Percentiles rank a stretch among this genome's conserved stretches.
These are phyloP conservation scores for Cheiracanthium punctorium DNA, from an alignment of 2,888 invertebrate species.

Conservation along the genomic window DNA sequence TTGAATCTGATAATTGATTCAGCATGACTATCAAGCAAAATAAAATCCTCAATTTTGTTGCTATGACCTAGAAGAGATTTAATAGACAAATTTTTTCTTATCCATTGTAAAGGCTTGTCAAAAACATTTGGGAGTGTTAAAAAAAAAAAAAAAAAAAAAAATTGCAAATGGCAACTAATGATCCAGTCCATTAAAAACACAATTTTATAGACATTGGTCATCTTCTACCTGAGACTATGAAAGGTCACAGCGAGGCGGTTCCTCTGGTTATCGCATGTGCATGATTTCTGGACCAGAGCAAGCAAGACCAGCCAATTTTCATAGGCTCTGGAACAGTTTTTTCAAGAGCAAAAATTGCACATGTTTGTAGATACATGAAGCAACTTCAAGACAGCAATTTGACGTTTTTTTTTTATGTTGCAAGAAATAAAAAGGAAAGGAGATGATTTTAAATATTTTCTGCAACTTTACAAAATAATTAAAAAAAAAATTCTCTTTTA, in stretches of 20 bases:
- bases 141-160: not conserved
- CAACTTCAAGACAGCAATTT: not conserved
- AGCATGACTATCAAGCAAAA: not conserved
- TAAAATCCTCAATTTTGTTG: no score
- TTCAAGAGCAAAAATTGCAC: not conserved
- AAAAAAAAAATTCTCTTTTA: no score
- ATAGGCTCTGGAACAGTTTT: not conserved
- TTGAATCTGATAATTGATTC: not conserved
- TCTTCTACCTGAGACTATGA: not conserved
- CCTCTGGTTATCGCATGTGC: not conserved
- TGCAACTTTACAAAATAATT: not conserved
- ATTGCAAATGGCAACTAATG: not conserved
- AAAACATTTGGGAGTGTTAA: not conserved
- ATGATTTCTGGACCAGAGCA: not conserved
- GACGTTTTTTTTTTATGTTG: not conserved
- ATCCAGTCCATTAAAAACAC: not conserved
- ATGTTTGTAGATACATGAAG: not conserved
- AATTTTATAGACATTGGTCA: slow-evolving; percentile 1
- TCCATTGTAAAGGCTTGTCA: not conserved
- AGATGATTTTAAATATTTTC: not conserved
- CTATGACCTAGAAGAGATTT: no score
- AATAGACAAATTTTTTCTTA: not conserved
- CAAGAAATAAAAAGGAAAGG: not conserved
- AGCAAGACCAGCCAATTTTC: not conserved
- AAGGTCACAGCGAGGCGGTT: not conserved